Base-by-base conservation (phyloP, 2,797 vertebrate genomes). In the Pantherophis alleghaniensis region DNA sequence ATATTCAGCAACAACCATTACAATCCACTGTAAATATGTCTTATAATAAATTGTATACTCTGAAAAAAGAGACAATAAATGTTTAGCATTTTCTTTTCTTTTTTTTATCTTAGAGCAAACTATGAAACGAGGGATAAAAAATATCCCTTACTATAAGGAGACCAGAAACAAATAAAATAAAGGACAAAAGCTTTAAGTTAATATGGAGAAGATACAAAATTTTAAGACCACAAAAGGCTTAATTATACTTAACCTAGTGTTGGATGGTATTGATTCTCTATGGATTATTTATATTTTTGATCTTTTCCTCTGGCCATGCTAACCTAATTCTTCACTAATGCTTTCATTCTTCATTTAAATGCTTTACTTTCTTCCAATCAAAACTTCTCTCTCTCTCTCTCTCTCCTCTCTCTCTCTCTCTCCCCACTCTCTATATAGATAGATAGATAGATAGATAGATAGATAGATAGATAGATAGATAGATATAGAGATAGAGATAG, bases 1-100 rank as follows among this genome's bases (percentile, higher is more conserved):
- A 4, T 18, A 53, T 2, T 87, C 56, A 92, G 11, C 57, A 93
- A 83, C 20, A 83, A 83, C 20, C 20, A 83, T 83, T 83, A 47
- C 10, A 83, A 47, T 83, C 74, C 37, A 53, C 92, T 79, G 47
- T 88, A 92, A 94, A 91, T 92, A 42, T 92, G 60, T 24, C 66
- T 87, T 91, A 93, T 28, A 92, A 86, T 93, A 91, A 92, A 91
- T 69, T 14, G 55, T 18, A 93, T 26, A 93, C 56, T 60, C 0
- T 51, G 22, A 86, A 94, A 60, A n/a, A 5, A 3, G 55, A 22
- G 26, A 92, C 63, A 91, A 47, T 47, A 83, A 83, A 22, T 12
- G 4, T 83, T 47, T 83, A 83, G 20, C 37, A 24, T 83, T 83
- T 83, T 79, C 37, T 22, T 79, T 83, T 53, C 9, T 2, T 83